Evolutionary conservation across 2,888 invertebrate species (phyloP).

Genomic region (Microctonus brassicae): DNA sequence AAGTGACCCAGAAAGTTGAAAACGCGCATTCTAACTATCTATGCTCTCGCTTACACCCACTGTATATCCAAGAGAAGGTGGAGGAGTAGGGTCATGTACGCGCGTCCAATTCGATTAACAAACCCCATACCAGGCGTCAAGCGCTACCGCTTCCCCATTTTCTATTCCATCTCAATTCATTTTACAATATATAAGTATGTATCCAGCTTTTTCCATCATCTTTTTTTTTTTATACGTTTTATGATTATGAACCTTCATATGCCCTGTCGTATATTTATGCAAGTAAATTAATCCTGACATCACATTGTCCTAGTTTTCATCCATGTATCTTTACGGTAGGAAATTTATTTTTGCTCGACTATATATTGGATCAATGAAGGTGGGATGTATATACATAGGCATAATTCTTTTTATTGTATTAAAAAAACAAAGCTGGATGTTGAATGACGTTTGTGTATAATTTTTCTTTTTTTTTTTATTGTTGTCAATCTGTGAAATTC

Average conservation of each 20-base stretch:
- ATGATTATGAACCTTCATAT: not conserved
- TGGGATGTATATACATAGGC: not conserved
- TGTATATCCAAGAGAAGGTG: too few species aligned
- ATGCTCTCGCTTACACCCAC: not conserved
- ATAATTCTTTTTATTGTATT: too few species aligned
- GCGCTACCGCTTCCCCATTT: not conserved
- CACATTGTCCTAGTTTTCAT: constrained; percentile 5
- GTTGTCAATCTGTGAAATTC: not conserved
- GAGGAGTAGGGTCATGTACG: constrained; percentile 12
- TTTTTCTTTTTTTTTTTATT: not conserved
- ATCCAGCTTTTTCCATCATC: not conserved
- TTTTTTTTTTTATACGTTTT: constrained; percentile 4
- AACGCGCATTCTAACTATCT: constrained; percentile 1
- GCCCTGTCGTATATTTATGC: not conserved
- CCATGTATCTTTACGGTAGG: not conserved
- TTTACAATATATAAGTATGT: not conserved
- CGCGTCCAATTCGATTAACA: constrained; percentile 35
- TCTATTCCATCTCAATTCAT: constrained; percentile 1
- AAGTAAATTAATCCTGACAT: not conserved
- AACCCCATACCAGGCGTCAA: constrained; percentile 4
- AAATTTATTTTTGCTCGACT: not conserved
- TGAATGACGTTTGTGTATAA: not conserved
- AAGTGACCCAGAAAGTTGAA: constrained; percentile 37
- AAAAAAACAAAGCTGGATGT: too few species aligned
- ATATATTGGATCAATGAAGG: not conserved